Evolutionary conservation across 2,888 invertebrate species (phyloP).

Genomic region (Xanthia togata): DNA sequence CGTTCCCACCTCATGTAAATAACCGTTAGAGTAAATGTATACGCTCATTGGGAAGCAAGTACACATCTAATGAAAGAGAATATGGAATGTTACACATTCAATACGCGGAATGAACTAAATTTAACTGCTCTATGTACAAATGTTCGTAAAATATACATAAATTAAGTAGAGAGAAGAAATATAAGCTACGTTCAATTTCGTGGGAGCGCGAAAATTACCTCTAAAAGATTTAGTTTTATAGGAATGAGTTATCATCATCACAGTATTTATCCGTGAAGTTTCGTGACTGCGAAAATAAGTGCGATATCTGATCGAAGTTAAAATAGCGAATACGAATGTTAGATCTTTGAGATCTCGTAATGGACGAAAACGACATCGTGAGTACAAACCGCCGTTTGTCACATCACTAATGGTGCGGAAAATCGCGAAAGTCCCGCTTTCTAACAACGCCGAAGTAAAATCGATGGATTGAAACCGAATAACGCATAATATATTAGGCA

Average conservation of each 20-base stretch:
- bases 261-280: constrained; percentile 44
- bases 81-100: constrained; percentile 42
- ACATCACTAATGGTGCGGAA: constrained; percentile 87
- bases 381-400: constrained; percentile 87
- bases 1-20: constrained; percentile 38
- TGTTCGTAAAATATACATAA: not conserved
- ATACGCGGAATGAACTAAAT: constrained; percentile 24
- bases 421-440: constrained; percentile 85
- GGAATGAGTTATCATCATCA: constrained; percentile 41
- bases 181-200: constrained; percentile 16
- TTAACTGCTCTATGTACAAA: not conserved
- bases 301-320: constrained; percentile 79
- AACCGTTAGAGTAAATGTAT: constrained; percentile 49
- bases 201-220: constrained; percentile 11
- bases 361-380: constrained; percentile 86
- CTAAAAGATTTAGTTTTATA: constrained; percentile 21
- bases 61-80: constrained; percentile 45
- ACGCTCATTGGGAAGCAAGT: constrained; percentile 36
- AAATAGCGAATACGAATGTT: constrained; percentile 83
- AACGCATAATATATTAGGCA: constrained; percentile 74
- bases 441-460: constrained; percentile 80
- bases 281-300: constrained; percentile 72
- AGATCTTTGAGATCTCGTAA: constrained; percentile 85
- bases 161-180: not conserved
- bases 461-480: constrained; percentile 82